Conservation (phyloP, 1,140 invertebrate genomes). For the Drosophila navojoa region DNA sequence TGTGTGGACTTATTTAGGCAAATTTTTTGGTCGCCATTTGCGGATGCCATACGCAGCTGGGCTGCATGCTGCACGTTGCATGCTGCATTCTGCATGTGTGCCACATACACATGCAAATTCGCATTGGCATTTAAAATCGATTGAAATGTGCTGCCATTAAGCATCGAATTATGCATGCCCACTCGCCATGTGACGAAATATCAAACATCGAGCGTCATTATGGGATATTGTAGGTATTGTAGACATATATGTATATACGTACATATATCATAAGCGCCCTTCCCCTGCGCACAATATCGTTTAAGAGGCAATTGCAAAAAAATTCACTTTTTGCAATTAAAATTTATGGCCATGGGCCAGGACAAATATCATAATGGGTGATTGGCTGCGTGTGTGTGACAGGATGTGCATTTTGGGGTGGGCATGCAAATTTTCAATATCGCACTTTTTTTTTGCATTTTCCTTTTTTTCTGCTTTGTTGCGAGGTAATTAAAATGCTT, state of each 20-base stretch:
- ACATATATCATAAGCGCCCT: not conserved
- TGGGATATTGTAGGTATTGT: not conserved
- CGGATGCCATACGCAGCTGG: not conserved
- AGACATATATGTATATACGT: not conserved
- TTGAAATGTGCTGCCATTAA: slow-evolving; percentile 60
- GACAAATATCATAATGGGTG: not conserved
- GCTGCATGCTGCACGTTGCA: not conserved
- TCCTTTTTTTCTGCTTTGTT: slow-evolving; percentile 13
- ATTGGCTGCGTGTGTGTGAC: slow-evolving; percentile 14
- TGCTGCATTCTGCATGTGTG: not conserved
- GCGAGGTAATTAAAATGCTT: slow-evolving; percentile 70
- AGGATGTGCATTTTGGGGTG: slow-evolving; percentile 44
- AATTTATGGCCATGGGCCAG: slow-evolving; percentile 60
- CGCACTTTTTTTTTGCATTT: slow-evolving; percentile 19
- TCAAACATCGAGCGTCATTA: slow-evolving; percentile 40
- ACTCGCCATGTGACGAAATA: slow-evolving; percentile 63
- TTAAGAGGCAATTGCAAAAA: slow-evolving; percentile 57
- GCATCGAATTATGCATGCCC: slow-evolving; percentile 78
- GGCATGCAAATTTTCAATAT: slow-evolving; percentile 66
- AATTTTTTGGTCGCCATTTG: not conserved
- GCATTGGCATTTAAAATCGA: slow-evolving; percentile 48
- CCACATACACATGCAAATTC: slow-evolving; percentile 47
- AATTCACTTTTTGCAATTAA: slow-evolving; percentile 72
- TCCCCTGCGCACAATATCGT: slow-evolving; percentile 21
- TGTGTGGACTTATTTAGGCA: not conserved